Evolutionary conservation across 2,888 invertebrate genomes (phyloP), one percentile per base, ranked within the genome.

Genomic region (Lycaena phlaeas): DNA sequence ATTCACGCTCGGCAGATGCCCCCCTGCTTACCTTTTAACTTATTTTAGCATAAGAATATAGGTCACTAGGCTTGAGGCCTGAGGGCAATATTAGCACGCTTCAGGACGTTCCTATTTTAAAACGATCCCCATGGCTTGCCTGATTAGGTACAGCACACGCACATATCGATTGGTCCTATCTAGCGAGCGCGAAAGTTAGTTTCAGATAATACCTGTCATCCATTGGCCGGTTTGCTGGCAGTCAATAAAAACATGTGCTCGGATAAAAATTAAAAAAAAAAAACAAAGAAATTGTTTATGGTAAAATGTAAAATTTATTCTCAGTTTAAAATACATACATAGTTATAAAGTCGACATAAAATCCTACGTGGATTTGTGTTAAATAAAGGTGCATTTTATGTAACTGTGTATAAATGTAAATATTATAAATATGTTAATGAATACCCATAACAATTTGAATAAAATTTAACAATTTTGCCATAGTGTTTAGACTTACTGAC

Each of bases 121-220:
- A 38, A 46, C 41, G 38, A 39, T 37, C 45, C 49, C 44, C 45
- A 39, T 46, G 43, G 44, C 48, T 46, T 64, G 75, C 63, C 61
- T 69, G 77, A 75, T 73, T 77, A 70, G 54, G 56, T 61, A 45
- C 45, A 49, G 36, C 54, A 59, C 57, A 69, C 67, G 60, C 57
- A 56, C 54, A 58, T 77, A 79, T 79, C 64, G 77, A 79, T 79
- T 75, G 57, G 54, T 56, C 46, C 70, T 76, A 76, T 78, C 75
- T 71, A 59, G 48, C 53, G 53, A 47, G 52, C 44, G 59, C 54
- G 56, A 60, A 63, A 53, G 67, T 68, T 76, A 81, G 79, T 78
- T 57, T 58, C 61, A 68, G 72, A 74, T 78, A 76, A 75, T 68
- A 72, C 71, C 60, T 62, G 69, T 61, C 57, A 59, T 68, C 61